Evolutionary conservation across 2,113 vertebrate genomes (phyloP).

Genomic region (Picathartes gymnocephalus): DNA sequence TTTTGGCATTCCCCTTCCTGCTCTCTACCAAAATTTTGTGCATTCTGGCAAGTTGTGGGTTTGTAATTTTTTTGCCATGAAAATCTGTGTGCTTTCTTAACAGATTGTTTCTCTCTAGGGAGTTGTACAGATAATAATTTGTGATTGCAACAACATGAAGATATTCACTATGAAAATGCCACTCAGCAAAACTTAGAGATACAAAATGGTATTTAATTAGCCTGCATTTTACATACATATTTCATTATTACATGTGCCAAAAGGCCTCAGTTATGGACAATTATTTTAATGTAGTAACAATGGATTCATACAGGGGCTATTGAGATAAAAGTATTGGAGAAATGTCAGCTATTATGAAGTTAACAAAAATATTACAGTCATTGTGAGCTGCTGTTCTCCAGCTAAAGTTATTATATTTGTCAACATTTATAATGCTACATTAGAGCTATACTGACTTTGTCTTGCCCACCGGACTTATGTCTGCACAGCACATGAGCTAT

Average conservation of each 20-base stretch:
- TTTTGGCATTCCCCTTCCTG: neutral
- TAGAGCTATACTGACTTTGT: neutral
- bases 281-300: neutral
- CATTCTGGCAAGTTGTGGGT: neutral
- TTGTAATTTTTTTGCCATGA: fast-evolving
- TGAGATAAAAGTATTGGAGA: neutral
- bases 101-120: neutral
- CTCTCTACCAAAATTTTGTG: neutral
- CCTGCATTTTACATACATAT: neutral
- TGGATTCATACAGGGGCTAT: neutral
- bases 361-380: neutral
- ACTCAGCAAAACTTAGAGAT: neutral
- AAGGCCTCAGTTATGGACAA: neutral
- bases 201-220: neutral
- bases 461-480: neutral
- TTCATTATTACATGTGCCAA: neutral
- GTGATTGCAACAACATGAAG: neutral
- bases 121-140: neutral
- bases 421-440: neutral
- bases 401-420: constrained; percentile 11
- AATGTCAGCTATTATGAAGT: neutral
- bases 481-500: neutral
- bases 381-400: neutral
- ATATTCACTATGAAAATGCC: neutral
- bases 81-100: neutral